phyloP scores from a whole-genome alignment of 1,140 invertebrate genomes.

The Bombus balteatus region DNA sequence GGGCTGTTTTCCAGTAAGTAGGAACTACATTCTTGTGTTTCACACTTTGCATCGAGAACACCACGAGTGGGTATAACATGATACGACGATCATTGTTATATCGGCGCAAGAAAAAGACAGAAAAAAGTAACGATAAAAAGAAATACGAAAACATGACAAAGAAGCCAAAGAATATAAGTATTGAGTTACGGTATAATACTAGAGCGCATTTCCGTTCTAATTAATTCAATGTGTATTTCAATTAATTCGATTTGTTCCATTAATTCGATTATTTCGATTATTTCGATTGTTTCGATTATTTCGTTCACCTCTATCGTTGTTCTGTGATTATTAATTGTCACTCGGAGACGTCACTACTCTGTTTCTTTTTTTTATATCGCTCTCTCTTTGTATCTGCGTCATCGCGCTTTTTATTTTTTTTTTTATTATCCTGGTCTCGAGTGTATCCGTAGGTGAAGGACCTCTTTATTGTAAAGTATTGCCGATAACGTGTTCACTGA shows the following conservation, averaged over 20 bases:
- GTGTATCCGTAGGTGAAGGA: conserved; percentile 59
- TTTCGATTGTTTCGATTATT: conserved; percentile 53
- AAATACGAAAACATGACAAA: conserved; percentile 39
- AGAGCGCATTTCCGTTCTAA: conserved; percentile 62
- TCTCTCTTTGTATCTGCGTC: conserved; percentile 49
- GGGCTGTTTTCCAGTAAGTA: conserved; percentile 93
- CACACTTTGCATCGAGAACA: conserved; percentile 66
- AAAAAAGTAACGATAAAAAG: conserved; percentile 24
- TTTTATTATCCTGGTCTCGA: conserved; percentile 60
- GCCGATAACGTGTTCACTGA: conserved; percentile 9
- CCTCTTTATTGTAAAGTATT: conserved; percentile 10
- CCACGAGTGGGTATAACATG: conserved; percentile 51
- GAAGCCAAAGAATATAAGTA: conserved; percentile 40
- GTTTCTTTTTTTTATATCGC: conserved; percentile 57
- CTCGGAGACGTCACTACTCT: conserved; percentile 66
- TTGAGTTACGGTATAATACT: conserved; percentile 52
- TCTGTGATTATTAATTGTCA: conserved; percentile 61
- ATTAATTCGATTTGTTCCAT: conserved; percentile 23
- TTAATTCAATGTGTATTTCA: conserved; percentile 43
- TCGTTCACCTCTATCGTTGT: conserved; percentile 58
- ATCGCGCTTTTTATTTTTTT: conserved; percentile 41
- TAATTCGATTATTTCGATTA: neutral
- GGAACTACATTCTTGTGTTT: conserved; percentile 78
- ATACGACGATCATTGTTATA: conserved; percentile 59
- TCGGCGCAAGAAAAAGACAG: conserved; percentile 47